Evolutionary conservation across 2,113 vertebrate species (phyloP), one percentile per base, ranked within the genome.

Genomic region (Martes martes): DNA sequence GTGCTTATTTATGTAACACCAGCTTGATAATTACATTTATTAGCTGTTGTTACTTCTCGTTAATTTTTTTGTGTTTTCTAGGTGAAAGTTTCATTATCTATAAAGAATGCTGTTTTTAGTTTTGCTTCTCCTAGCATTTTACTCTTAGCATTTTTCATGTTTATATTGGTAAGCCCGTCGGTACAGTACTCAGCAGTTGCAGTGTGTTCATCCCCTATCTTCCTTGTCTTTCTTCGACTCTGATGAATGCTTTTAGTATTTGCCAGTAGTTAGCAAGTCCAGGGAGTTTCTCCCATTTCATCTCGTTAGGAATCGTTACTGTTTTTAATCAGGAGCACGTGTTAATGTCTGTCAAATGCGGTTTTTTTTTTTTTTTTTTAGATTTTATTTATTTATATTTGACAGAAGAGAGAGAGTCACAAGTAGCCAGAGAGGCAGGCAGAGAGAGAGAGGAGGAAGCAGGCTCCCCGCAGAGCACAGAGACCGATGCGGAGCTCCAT

Each of bases 1-100:
- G 28, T 81, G 59, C 11, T 82, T 86, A 21, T 85, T 80, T 86
- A 6, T 36, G 28, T 94, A 14, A 63, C 8, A 24, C 3, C 24
- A 47, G 1, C 13, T 94, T 55, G n/a, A 23, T 81, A 42, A 87
- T 61, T 82, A 81, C n/a, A 78, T 85, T 10, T 59, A 28, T 73
- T 83, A 36, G 26, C 74, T 74, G 71, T 26, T 84, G 13, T 81
- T 92, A 33, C 81, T 76, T 63, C 15, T 65, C 39, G 15, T 59
- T 86, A 93, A 74, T 91, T 86, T n/a, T 92, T 42, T 88, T 95
- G 15, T 89, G 50, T 89, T 93, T 91, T 91, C 39, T 23, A 83
- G 42, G 47, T 63, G 28, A 31, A 88, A 50, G 19, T 71, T 71
- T 91, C 67, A 50, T 61, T 93, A 50, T 76, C 11, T 69, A 1